These are phyloP conservation scores for Drosophila fuyamai DNA, from an alignment of 1,140 invertebrate species.

Conservation along the genomic window DNA sequence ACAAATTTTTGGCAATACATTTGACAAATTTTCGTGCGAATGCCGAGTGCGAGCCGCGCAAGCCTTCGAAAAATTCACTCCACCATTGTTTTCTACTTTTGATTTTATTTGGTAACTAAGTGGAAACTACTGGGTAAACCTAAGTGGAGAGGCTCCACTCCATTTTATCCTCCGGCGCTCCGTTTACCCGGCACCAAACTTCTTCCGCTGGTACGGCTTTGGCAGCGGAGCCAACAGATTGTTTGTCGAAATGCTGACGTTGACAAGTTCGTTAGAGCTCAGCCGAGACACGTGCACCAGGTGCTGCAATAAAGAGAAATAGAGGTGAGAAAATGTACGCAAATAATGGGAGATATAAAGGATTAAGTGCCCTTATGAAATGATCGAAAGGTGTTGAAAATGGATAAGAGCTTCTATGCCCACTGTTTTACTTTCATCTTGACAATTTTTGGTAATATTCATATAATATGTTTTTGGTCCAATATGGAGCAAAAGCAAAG, in stretches of 20 bases:
- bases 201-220: conserved; percentile 87
- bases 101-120: conserved; percentile 62
- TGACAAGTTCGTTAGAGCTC: conserved; percentile 87
- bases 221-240: conserved; percentile 87
- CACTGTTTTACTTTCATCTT: no score
- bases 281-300: conserved; percentile 87
- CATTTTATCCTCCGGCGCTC: conserved; percentile 6
- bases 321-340: conserved; percentile 9
- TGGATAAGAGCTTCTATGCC: no score
- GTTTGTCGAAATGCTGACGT: conserved; percentile 88
- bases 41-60: conserved; percentile 6
- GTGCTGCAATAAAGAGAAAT: conserved; percentile 86
- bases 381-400: neutral
- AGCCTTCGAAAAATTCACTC: conserved; percentile 29
- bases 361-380: neutral
- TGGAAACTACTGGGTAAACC: conserved; percentile 38
- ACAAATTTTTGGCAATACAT: conserved; percentile 72
- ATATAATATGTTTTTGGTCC: no score
- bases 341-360: neutral
- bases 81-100: conserved; percentile 32
- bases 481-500: no score
- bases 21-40: conserved; percentile 51
- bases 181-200: conserved; percentile 86
- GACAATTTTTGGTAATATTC: no score
- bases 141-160: neutral